phyloP scores from a whole-genome alignment of 2,888 invertebrate species.

The Lobophora halterata region DNA sequence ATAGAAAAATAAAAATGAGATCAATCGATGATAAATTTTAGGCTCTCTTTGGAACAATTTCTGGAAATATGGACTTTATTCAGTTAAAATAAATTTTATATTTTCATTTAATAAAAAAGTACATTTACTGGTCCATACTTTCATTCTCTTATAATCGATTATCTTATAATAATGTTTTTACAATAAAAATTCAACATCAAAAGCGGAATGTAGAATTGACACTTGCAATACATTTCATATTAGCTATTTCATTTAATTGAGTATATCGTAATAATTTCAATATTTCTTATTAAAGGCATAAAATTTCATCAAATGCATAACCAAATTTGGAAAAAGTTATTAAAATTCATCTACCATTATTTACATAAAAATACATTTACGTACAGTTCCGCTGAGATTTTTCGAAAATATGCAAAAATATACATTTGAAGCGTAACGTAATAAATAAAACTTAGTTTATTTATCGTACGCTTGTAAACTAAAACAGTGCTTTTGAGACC shows the following conservation, averaged over 20 bases:
- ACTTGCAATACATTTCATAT: slow-evolving; percentile 12
- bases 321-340: neutral
- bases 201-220: slow-evolving; percentile 70
- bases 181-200: slow-evolving; percentile 51
- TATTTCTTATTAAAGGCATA: slow-evolving; percentile 12
- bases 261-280: slow-evolving; percentile 18
- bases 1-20: slow-evolving; percentile 76
- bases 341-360: slow-evolving; percentile 13
- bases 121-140: slow-evolving; percentile 55
- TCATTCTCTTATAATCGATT: slow-evolving; percentile 22
- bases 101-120: slow-evolving; percentile 34
- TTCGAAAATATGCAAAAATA: slow-evolving; percentile 40
- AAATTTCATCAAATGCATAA: slow-evolving; percentile 4
- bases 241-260: slow-evolving; percentile 5
- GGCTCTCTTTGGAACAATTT: slow-evolving; percentile 80
- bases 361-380: slow-evolving; percentile 10
- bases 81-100: slow-evolving; percentile 25
- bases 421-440: slow-evolving; percentile 40
- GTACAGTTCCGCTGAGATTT: slow-evolving; percentile 14
- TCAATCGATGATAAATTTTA: slow-evolving; percentile 78
- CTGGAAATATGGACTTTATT: slow-evolving; percentile 54
- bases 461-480: slow-evolving; percentile 41
- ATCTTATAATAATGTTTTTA: slow-evolving; percentile 16
- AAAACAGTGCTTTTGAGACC: slow-evolving; percentile 4
- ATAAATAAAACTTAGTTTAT: slow-evolving; percentile 50